Conservation (phyloP, 2,797 vertebrate genomes). For the Strix occidentalis region DNA sequence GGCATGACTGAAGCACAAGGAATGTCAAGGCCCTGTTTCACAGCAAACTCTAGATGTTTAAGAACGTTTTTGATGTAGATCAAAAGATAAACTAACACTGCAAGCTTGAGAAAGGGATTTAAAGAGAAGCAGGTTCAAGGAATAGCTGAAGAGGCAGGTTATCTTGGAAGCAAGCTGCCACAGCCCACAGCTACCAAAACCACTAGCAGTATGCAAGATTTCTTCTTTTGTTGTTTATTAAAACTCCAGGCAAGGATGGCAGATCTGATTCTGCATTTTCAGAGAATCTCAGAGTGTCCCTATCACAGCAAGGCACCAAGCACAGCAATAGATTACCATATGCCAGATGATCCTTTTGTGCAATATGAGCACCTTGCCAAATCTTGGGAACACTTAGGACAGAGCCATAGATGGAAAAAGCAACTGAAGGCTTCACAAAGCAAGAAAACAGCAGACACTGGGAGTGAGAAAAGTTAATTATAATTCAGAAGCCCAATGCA, state of each 20-base stretch:
- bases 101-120: not conserved
- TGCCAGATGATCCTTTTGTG: not conserved
- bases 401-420: conserved; percentile 61
- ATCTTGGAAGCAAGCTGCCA: not conserved
- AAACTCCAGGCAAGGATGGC: not conserved
- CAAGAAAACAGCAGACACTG: conserved; percentile 24
- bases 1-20: not conserved
- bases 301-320: not conserved
- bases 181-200: not conserved
- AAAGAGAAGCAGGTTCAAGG: not conserved
- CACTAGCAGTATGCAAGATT: not conserved
- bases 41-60: not conserved
- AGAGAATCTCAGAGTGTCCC: not conserved
- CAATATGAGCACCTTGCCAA: conserved; percentile 55
- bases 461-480: not conserved
- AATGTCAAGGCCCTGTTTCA: not conserved
- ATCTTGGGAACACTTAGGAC: conserved; percentile 54
- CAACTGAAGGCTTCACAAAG: conserved; percentile 37
- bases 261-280: not conserved
- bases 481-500: not conserved
- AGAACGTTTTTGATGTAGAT: not conserved
- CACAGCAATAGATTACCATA: not conserved
- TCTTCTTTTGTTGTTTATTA: not conserved
- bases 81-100: not conserved
- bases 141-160: not conserved